Conservation (phyloP, 2,797 vertebrate genomes). For the Tinamus major region DNA sequence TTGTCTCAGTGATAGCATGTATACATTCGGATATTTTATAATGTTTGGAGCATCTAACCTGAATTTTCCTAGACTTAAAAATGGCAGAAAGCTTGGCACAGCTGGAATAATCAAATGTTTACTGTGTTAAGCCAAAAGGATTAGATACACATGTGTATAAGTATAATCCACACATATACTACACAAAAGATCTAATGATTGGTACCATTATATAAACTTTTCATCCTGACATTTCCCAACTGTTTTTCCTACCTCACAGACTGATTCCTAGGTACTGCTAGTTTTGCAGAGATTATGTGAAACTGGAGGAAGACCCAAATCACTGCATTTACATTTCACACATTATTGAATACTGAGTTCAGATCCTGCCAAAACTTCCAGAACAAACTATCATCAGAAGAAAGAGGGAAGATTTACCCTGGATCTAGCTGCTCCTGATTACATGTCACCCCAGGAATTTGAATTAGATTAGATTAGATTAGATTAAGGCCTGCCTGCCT, state of each 20-base stretch:
- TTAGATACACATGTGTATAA: background rate
- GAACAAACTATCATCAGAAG: background rate
- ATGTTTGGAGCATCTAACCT: background rate
- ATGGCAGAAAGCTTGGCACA: background rate
- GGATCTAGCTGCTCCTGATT: background rate
- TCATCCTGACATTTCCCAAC: background rate
- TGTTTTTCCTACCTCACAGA: background rate
- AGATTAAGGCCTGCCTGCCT: background rate
- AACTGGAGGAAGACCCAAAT: background rate
- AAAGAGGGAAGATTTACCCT: background rate
- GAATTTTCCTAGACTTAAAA: background rate
- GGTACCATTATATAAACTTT: background rate
- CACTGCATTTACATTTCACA: background rate
- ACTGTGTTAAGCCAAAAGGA: background rate
- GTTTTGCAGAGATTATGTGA: background rate
- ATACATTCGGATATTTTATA: background rate
- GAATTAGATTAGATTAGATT: background rate
- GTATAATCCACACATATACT: background rate
- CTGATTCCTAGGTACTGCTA: background rate
- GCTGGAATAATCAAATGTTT: background rate
- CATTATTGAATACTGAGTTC: background rate
- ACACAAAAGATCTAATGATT: background rate
- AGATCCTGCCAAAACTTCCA: background rate
- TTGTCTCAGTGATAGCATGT: background rate
- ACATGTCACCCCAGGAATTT: background rate